Percentiles rank a stretch among this genome's conserved stretches.
Conservation (phyloP, 2,888 invertebrate genomes). For the Mechanitis mazaeus region DNA sequence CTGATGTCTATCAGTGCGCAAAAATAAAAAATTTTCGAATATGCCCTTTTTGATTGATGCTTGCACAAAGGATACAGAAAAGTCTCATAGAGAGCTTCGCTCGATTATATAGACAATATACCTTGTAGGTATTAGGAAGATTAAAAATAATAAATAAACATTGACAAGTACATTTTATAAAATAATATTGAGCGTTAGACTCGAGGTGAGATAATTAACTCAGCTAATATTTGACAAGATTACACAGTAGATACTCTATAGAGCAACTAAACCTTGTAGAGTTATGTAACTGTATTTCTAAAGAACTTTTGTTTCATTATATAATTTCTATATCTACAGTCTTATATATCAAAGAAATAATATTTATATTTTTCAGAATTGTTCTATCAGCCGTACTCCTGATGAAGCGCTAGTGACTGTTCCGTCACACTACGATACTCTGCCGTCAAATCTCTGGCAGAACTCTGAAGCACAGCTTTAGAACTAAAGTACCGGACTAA, state of each 20-base stretch:
- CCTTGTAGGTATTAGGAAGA: neutral
- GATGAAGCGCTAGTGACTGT: constrained; percentile 86
- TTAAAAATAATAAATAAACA: neutral
- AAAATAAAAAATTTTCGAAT: too few relatives aligned
- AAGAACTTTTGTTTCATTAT: constrained; percentile 8
- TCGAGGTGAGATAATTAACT: neutral
- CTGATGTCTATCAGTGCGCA: too few relatives aligned
- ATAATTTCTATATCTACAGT: too few relatives aligned
- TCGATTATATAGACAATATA: too few relatives aligned
- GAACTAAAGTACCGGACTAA: constrained; percentile 41
- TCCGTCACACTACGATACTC: constrained; percentile 83
- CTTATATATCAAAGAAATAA: neutral
- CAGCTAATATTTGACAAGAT: constrained; percentile 18
- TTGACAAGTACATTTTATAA: neutral
- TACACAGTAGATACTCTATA: constrained; percentile 21
- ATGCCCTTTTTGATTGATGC: too few relatives aligned
- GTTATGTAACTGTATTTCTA: constrained; percentile 13
- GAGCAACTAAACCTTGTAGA: constrained; percentile 15
- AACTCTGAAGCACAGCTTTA: constrained; percentile 66
- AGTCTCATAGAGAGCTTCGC: too few relatives aligned
- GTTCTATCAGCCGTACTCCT: constrained; percentile 80
- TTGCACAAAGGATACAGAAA: too few relatives aligned
- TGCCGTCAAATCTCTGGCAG: constrained; percentile 73
- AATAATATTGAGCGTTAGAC: neutral
- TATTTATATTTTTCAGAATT: constrained; percentile 75